Base-by-base conservation (phyloP, 1,140 invertebrate species). In the Drosophila bocqueti region DNA sequence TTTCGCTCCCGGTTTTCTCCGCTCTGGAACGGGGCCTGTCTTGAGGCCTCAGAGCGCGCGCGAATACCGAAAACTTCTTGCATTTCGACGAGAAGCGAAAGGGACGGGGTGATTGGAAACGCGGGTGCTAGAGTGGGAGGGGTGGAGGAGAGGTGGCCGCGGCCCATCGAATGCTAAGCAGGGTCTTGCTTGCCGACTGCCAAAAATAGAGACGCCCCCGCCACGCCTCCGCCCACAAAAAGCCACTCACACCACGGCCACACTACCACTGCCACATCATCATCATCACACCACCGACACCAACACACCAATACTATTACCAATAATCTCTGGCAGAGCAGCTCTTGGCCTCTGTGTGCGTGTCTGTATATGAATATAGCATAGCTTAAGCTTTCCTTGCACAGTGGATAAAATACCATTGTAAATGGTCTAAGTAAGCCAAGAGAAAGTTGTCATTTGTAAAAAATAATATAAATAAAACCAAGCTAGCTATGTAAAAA, bases 11-110 rank as follows among this genome's bases (percentile, higher is more conserved):
- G 68, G 68, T 71, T 83, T 82, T 79, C 77, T 60, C 73, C 62
- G 78, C 57, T 63, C 69, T 69, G 84, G 83, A 89, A 72, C 84
- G 84, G 84, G 84, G 84, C 84, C 84, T 89, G 76, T 89, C 84
- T 90, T 90, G 77, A 81, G 49, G 65, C 68, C 77, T 55, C 42
- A 82, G 79, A 82, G 79, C 69, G 58, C 67, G 76, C 83, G 81
- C 84, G 85, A 90, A 81, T 78, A 89, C 71, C 63, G 74, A 89
- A 85, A 89, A 89, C 84, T 89, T 89, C 84, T 89, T 90, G 80
- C 85, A 79, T 61, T 54, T 69, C 66, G 72, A 69, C 61, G 50
- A 24, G 52, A 46, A 40, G 65, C 58, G 76, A 62, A 55, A 55
- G 77, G 60, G 77, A 60, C 34, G 63, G 73, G 38, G 45, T 52